Evolutionary conservation across 2,888 invertebrate genomes (phyloP), one percentile per base, ranked within the genome.

Genomic region (Crematogaster levior): DNA sequence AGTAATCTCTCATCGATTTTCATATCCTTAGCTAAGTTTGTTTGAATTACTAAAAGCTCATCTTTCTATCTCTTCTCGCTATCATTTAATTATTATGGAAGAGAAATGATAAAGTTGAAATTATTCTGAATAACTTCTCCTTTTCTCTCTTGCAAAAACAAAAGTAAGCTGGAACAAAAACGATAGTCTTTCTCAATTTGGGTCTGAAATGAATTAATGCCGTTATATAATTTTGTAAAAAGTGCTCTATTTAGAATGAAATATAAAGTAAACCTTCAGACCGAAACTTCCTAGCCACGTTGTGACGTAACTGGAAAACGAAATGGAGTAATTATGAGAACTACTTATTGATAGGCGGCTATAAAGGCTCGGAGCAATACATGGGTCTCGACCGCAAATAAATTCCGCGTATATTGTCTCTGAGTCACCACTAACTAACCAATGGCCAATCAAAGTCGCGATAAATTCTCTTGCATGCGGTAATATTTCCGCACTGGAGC

Each of bases 361-460:
- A 56, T 46, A 77, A 56, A 68, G 56, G 30, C 27, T n/a, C 24
- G 5, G n/a, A 7, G 37, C 51, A 51, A n/a, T 37, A 53, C 30
- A 10, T 18, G 34, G 30, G 30, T 43, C 30, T 43, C 70, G 30
- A 77, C 68, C 77, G 77, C 56, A 79, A 79, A 68, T 79, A 79
- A 77, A 79, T 70, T 79, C 30, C 43, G 56, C 68, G 27, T 30
- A 30, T 46, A 70, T 68, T 70, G 77, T 77, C 40, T 70, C 18
- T 18, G 27, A 27, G 68, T 61, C 15, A 24, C 34, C 77, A 24
- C 56, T 79, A 79, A 70, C 77, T 79, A 79, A 79, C 77, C 48
- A 66, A 61, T 70, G 77, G 77, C 30, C 18, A 70, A 70, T 79
- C 77, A 79, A 79, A 79, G 46, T 79, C 70, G 56, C 34, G 56